A percentile compares a stretch with the other conserved stretches of the same genome.
Conservation (phyloP, 2,888 invertebrate species). For the Thereva unica region DNA sequence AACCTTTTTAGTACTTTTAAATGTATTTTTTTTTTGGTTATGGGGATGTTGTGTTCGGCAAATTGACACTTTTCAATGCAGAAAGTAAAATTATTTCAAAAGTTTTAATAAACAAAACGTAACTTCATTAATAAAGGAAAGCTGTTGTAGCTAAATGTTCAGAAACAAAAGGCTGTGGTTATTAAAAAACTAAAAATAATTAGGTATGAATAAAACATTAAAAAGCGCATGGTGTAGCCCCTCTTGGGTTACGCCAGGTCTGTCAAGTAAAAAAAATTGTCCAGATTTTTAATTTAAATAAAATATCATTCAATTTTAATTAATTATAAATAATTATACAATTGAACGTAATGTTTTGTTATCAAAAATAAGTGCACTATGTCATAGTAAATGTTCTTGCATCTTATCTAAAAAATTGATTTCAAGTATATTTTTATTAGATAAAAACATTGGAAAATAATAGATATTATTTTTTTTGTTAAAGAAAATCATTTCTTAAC, state of each 20-base stretch:
- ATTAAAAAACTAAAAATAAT: conserved; percentile 7
- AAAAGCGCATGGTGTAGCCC: conserved; percentile 27
- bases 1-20: conserved; percentile 19
- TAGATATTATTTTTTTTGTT: too few relatives aligned
- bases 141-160: conserved; percentile 16
- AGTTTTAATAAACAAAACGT: conserved; percentile 12
- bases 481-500: neutral
- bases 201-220: conserved; percentile 19
- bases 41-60: conserved; percentile 38
- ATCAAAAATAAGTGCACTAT: too few relatives aligned
- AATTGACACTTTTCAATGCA: conserved; percentile 36
- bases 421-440: too few relatives aligned
- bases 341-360: too few relatives aligned
- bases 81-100: neutral
- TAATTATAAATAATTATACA: too few relatives aligned
- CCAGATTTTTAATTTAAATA: too few relatives aligned
- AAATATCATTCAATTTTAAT: too few relatives aligned
- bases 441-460: too few relatives aligned
- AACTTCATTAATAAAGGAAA: neutral
- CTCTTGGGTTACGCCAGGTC: conserved; percentile 6
- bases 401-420: too few relatives aligned
- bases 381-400: too few relatives aligned
- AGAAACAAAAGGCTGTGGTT: conserved; percentile 25
- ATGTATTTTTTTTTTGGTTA: conserved; percentile 34
- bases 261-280: neutral